Percentiles rank a stretch among this genome's conserved stretches.
Evolutionary conservation across 2,797 vertebrate genomes (phyloP).

Genomic region (Cynopterus sphinx): DNA sequence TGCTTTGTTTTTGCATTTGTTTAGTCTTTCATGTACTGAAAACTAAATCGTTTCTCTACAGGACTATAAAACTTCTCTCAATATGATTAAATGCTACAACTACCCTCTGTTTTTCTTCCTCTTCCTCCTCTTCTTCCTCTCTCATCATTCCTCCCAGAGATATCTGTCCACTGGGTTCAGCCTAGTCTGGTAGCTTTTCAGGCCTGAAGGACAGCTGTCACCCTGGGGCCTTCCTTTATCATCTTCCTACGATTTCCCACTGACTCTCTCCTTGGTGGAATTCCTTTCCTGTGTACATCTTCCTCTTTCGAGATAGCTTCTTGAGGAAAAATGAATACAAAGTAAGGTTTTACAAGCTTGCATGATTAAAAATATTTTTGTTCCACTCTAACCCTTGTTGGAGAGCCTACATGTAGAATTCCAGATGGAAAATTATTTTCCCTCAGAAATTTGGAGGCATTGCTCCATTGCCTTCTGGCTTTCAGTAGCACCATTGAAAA

Average conservation of each 20-base stretch:
- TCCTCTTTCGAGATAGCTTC: neutral
- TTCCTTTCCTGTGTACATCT: neutral
- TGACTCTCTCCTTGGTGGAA: neutral
- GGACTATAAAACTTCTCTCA: neutral
- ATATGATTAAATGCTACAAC: neutral
- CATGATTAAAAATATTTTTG: neutral
- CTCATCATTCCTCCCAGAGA: neutral
- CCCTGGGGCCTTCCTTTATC: too few relatives aligned
- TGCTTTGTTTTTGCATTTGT: neutral
- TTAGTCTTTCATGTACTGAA: neutral
- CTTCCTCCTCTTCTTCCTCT: neutral
- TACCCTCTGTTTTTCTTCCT: neutral
- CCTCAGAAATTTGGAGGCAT: neutral
- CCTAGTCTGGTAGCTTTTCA: neutral
- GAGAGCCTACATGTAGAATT: neutral
- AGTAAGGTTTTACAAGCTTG: neutral
- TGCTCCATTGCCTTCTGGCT: neutral
- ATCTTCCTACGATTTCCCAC: neutral
- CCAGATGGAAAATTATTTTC: neutral
- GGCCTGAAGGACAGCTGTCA: neutral
- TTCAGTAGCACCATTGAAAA: neutral
- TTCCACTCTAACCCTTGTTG: neutral
- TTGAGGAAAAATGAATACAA: neutral
- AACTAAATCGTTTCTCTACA: neutral
- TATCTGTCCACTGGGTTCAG: neutral